phyloP scores from a whole-genome alignment of 2,113 vertebrate genomes.

The Sturnus vulgaris region DNA sequence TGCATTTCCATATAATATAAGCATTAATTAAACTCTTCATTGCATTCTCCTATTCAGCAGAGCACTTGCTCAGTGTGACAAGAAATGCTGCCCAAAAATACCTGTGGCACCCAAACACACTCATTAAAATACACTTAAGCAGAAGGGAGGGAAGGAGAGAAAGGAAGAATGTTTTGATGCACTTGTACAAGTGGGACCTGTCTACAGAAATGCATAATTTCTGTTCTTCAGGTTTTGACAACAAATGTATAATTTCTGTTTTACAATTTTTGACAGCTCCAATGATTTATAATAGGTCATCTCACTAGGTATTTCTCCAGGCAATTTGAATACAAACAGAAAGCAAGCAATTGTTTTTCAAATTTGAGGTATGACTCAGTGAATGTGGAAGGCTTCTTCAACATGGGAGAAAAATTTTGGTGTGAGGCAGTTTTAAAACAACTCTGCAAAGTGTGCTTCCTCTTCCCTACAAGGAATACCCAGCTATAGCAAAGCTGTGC shows the following conservation, averaged over 20 bases:
- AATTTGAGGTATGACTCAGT: neutral
- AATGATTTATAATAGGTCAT: neutral
- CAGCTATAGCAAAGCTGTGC: neutral
- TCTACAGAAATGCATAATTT: neutral
- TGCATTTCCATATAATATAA: constrained; percentile 16
- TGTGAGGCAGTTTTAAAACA: neutral
- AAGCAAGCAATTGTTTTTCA: neutral
- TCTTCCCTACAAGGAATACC: neutral
- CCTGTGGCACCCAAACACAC: neutral
- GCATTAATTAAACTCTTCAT: constrained; percentile 61
- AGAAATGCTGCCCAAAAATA: constrained; percentile 15
- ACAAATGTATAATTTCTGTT: neutral
- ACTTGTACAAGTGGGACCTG: neutral
- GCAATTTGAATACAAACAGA: neutral
- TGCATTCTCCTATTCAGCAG: neutral
- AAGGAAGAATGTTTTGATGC: neutral
- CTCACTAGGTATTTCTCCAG: neutral
- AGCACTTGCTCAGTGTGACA: constrained; percentile 40
- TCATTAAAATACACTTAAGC: constrained; percentile 9
- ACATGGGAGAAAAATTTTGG: neutral
- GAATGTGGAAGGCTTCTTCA: neutral
- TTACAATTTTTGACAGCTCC: neutral
- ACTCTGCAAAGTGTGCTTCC: neutral
- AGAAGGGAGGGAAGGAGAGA: neutral
- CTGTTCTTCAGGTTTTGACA: neutral